These are phyloP conservation scores for Drosophila subsilvestris DNA, from an alignment of 2,888 invertebrate genomes.

Conservation along the genomic window DNA sequence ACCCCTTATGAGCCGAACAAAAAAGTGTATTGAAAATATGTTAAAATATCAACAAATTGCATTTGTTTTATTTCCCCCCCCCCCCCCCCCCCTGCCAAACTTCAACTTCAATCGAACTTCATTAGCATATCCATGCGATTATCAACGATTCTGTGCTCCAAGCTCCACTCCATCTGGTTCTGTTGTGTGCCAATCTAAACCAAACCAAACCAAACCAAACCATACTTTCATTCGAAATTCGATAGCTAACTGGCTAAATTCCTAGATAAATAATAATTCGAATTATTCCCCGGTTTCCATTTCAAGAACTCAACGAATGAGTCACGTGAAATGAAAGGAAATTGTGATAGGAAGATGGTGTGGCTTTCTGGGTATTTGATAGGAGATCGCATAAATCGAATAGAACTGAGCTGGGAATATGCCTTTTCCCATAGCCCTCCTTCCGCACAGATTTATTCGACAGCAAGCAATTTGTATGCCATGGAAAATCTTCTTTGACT, in stretches of 20 bases:
- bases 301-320: conserved; percentile 44
- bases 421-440: too few species aligned
- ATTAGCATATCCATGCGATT: neutral
- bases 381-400: too few species aligned
- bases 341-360: conserved; percentile 27
- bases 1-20: conserved; percentile 49
- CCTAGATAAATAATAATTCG: conserved; percentile 46
- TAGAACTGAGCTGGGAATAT: too few species aligned
- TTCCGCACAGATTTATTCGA: too few species aligned
- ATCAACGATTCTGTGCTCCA: neutral
- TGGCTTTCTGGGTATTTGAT: conserved; percentile 15
- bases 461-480: too few species aligned
- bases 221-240: conserved; percentile 61
- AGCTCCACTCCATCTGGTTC: conserved; percentile 56
- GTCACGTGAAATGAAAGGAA: conserved; percentile 32
- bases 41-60: conserved; percentile 66
- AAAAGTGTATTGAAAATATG: conserved; percentile 67
- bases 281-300: conserved; percentile 34
- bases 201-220: conserved; percentile 41
- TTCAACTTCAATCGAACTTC: neutral
- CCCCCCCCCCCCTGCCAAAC: too few species aligned
- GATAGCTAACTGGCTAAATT: conserved; percentile 49
- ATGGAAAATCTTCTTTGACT: too few species aligned
- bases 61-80: conserved; percentile 25
- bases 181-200: conserved; percentile 4